phyloP scores from a whole-genome alignment of 2,888 invertebrate species.

The Ennomos quercinarius region DNA sequence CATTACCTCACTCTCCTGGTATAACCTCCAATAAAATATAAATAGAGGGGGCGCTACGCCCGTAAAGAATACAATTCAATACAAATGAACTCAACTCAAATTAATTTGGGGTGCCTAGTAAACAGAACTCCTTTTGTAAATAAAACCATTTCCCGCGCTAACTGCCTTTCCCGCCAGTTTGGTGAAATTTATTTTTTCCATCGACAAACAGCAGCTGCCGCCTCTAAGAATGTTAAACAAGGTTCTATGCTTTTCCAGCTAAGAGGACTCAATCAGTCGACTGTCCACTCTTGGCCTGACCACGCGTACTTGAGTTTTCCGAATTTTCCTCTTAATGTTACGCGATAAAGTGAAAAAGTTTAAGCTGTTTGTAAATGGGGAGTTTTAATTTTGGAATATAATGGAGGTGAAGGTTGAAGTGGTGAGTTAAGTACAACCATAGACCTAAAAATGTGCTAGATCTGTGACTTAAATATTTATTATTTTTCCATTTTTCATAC shows the following conservation, averaged over 20 bases:
- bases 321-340: conserved; percentile 34
- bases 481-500: too few relatives aligned
- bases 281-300: conserved; percentile 49
- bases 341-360: conserved; percentile 19
- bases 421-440: conserved; percentile 54
- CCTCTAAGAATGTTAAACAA: conserved; percentile 17
- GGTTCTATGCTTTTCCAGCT: conserved; percentile 7
- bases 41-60: conserved; percentile 1
- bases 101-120: conserved; percentile 23
- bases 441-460: too few relatives aligned
- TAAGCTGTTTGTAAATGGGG: conserved; percentile 32
- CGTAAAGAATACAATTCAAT: too few relatives aligned
- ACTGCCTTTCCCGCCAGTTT: conserved; percentile 32
- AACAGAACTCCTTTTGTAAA: conserved; percentile 29
- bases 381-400: conserved; percentile 10
- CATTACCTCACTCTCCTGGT: background rate
- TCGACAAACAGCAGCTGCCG: conserved; percentile 40
- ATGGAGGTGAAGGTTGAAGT: conserved; percentile 79
- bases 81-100: conserved; percentile 19
- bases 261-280: conserved; percentile 52
- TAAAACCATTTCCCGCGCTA: conserved; percentile 31
- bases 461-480: too few relatives aligned
- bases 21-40: background rate
- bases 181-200: conserved; percentile 40
- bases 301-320: conserved; percentile 50